A percentile compares a stretch with the other conserved stretches of the same genome.
Evolutionary conservation across 2,888 invertebrate species (phyloP).

Genomic region (Psococerastis gibbosa): DNA sequence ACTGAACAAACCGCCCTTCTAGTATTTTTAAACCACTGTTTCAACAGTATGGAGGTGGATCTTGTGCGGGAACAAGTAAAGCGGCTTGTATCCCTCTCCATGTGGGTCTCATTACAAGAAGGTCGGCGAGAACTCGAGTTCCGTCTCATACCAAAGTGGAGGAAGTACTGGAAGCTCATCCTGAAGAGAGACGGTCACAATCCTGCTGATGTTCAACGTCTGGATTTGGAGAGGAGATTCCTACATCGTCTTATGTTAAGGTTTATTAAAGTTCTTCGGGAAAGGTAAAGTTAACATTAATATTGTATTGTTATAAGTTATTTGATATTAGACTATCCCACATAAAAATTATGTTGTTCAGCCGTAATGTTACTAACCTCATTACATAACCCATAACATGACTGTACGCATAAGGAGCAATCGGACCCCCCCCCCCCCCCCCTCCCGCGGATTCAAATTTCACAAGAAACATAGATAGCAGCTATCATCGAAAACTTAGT

Average conservation of each 20-base stretch:
- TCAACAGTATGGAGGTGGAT: constrained; percentile 93
- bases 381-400: too few relatives aligned
- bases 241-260: constrained; percentile 69
- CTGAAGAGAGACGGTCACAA: constrained; percentile 60
- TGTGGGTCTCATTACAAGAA: constrained; percentile 81
- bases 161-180: constrained; percentile 77
- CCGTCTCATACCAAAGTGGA: constrained; percentile 69
- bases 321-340: too few relatives aligned
- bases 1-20: constrained; percentile 71
- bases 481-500: too few relatives aligned
- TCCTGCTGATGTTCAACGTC: constrained; percentile 40
- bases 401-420: too few relatives aligned
- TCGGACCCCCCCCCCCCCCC: too few relatives aligned
- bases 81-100: constrained; percentile 66
- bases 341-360: too few relatives aligned
- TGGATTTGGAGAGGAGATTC: constrained; percentile 74
- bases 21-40: constrained; percentile 87
- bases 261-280: constrained; percentile 67
- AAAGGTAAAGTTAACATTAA: too few relatives aligned
- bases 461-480: too few relatives aligned
- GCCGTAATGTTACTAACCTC: too few relatives aligned
- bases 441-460: too few relatives aligned
- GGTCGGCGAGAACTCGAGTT: constrained; percentile 74
- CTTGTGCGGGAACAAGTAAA: constrained; percentile 74
- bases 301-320: too few relatives aligned